A percentile compares a stretch with the other conserved stretches of the same genome.
phyloP scores from a whole-genome alignment of 1,140 invertebrate genomes.

The Drosophila lacertosa region DNA sequence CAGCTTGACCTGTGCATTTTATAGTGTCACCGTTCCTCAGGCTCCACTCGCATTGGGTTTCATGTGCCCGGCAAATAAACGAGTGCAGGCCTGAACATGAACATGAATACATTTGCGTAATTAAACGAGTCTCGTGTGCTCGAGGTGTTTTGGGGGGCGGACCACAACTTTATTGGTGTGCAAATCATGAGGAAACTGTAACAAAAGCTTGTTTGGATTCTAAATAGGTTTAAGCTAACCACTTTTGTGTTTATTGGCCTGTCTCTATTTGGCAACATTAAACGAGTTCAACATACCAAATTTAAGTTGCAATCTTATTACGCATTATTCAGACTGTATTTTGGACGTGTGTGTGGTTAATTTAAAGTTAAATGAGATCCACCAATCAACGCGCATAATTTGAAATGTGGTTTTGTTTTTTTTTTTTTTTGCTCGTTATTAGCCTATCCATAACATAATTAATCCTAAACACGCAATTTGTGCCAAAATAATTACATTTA shows the following conservation, averaged over 20 bases:
- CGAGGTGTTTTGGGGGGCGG: conserved; percentile 2
- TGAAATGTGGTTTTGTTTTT: conserved; percentile 49
- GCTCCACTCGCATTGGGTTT: conserved; percentile 19
- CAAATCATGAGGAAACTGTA: neutral
- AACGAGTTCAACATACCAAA: neutral
- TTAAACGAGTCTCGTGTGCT: conserved; percentile 62
- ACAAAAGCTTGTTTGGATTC: too few species aligned
- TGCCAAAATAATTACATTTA: conserved; percentile 82
- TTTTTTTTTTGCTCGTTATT: conserved; percentile 70
- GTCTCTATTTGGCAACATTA: neutral
- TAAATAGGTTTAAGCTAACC: too few species aligned
- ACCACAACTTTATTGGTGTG: conserved; percentile 15
- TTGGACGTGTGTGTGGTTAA: conserved; percentile 42
- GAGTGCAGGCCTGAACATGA: conserved; percentile 52
- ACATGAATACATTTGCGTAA: conserved; percentile 59
- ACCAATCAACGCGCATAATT: conserved; percentile 66
- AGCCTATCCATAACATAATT: conserved; percentile 77
- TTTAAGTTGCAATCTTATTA: conserved; percentile 25
- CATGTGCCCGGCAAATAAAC: conserved; percentile 36
- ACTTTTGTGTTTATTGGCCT: too few species aligned
- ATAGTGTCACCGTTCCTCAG: conserved; percentile 1
- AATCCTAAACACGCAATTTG: conserved; percentile 82
- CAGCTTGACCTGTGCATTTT: conserved; percentile 54
- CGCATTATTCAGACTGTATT: conserved; percentile 48
- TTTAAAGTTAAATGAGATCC: conserved; percentile 65